A percentile compares a stretch with the other conserved stretches of the same genome.
phyloP scores from a whole-genome alignment of 1,140 invertebrate species.

The Pseudachorutes palmiensis region DNA sequence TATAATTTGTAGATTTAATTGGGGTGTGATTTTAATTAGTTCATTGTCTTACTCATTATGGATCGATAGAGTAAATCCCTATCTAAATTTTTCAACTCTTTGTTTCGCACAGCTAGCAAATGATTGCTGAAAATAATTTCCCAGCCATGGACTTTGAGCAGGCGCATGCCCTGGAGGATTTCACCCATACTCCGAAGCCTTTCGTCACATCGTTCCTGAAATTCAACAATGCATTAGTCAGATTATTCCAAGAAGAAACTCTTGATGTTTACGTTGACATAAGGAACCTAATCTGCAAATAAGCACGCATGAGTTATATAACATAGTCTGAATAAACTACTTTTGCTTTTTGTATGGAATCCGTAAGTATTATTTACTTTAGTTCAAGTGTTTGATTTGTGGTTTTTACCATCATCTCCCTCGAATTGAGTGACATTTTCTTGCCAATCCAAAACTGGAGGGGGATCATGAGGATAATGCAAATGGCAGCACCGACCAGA shows the following conservation, averaged over 20 bases:
- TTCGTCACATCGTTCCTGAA: slow-evolving; percentile 60
- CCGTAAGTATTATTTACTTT: no score
- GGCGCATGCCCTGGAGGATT: slow-evolving; percentile 67
- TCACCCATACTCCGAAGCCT: slow-evolving; percentile 67
- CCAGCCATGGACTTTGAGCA: slow-evolving; percentile 75
- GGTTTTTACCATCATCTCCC: slow-evolving; percentile 58
- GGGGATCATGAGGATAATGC: slow-evolving; percentile 59
- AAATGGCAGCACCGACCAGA: slow-evolving; percentile 62
- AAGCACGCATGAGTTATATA: no score
- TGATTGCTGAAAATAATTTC: slow-evolving; percentile 61
- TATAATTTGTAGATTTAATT: no score
- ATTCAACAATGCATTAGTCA: background rate
- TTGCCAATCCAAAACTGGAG: slow-evolving; percentile 63
- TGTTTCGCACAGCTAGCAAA: slow-evolving; percentile 55
- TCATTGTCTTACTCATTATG: slow-evolving; percentile 55
- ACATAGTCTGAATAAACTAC: no score
- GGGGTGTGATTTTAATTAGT: no score
- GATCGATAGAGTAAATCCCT: slow-evolving; percentile 66
- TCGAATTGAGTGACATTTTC: slow-evolving; percentile 60
- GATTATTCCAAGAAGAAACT: no score
- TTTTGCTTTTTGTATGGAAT: no score
- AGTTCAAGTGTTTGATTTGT: no score
- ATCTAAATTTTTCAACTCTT: slow-evolving; percentile 63
- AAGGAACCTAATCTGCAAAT: no score
- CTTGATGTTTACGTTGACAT: no score